Evolutionary conservation across 2,113 vertebrate species (phyloP), one percentile per base, ranked within the genome.

Genomic region (Hipposideros armiger): DNA sequence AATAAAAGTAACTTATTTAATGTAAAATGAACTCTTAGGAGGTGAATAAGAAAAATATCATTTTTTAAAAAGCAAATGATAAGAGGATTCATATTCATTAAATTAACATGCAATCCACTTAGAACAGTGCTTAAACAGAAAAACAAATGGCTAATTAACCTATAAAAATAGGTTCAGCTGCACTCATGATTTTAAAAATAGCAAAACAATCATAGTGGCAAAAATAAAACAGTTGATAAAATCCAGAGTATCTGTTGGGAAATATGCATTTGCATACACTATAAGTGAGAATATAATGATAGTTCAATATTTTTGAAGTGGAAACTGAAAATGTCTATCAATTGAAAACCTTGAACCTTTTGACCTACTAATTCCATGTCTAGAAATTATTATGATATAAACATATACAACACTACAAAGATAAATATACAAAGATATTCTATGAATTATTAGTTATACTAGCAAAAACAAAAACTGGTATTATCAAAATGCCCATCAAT

Each of bases 381-480:
- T 77, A 83, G 11, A 83, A 94, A 92, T 94, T 72, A 95, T 78
- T 66, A 82, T 32, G 42, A 87, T 45, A 88, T 58, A 88, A 92
- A 83, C 28, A 70, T 26, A 82, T 10, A 45, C 0, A 70, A 76
- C 17, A 78, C 64, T 70, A 83, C 42, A 91, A 83, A 91, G 15
- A 85, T 78, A 91, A 91, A 91, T 40, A 92, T 42, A 42, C 14
- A 88, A 84, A 1, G 20, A 82, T 40, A 47, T 69, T 80, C 22
- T 77, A 11, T 40, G 69, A 45, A 91, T 56, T 91, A 81, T 76
- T 86, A 20, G 17, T 19, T 90, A 74, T 32, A 73, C 10, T 28
- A 67, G 40, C 40, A 94, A 80, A 60, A 91, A 7, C 3, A 32
- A 47, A 54, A 88, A 36, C 5, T 83, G 19, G 50, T 58, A 58